Percentiles rank a stretch among this genome's conserved stretches.
Evolutionary conservation across 2,888 invertebrate genomes (phyloP).

Genomic region (Plemyria rubiginata): DNA sequence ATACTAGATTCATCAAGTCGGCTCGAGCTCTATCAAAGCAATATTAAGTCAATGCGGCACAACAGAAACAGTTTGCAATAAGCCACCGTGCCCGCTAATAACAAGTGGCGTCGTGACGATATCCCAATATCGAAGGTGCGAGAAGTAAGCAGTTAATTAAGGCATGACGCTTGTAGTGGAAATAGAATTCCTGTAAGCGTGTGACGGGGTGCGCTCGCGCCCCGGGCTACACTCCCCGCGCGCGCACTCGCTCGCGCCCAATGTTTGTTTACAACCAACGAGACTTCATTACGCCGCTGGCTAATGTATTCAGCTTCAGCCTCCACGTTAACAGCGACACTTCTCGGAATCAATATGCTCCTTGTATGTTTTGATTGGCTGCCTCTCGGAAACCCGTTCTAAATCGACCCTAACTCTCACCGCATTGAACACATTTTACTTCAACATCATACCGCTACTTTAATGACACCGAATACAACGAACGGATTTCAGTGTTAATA

Average conservation of each 20-base stretch:
- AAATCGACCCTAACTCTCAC: slow-evolving; percentile 61
- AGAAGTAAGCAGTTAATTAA: slow-evolving; percentile 82
- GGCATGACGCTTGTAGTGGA: slow-evolving; percentile 83
- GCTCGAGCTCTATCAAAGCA: slow-evolving; percentile 34
- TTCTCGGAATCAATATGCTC: slow-evolving; percentile 85
- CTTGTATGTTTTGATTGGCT: slow-evolving; percentile 85
- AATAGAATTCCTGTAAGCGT: slow-evolving; percentile 82
- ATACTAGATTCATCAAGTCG: slow-evolving; percentile 37
- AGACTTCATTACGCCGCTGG: slow-evolving; percentile 85
- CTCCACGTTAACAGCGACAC: slow-evolving; percentile 85
- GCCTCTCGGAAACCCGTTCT: slow-evolving; percentile 57
- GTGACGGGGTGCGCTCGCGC: slow-evolving; percentile 74
- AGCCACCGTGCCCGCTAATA: slow-evolving; percentile 78
- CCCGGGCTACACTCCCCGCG: slow-evolving; percentile 58
- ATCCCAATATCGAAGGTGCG: slow-evolving; percentile 84
- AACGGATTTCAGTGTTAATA: slow-evolving; percentile 84
- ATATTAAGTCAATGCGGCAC: slow-evolving; percentile 35
- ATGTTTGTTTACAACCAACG: slow-evolving; percentile 84
- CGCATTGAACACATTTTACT: slow-evolving; percentile 68
- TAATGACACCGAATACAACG: slow-evolving; percentile 83
- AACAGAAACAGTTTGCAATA: slow-evolving; percentile 72
- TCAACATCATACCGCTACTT: slow-evolving; percentile 56
- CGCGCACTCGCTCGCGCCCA: slow-evolving; percentile 58
- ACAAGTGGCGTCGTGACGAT: slow-evolving; percentile 78
- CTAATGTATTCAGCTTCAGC: slow-evolving; percentile 86